Evolutionary conservation across 2,888 invertebrate species (phyloP).

Genomic region (Trichogramma dendrolimi): DNA sequence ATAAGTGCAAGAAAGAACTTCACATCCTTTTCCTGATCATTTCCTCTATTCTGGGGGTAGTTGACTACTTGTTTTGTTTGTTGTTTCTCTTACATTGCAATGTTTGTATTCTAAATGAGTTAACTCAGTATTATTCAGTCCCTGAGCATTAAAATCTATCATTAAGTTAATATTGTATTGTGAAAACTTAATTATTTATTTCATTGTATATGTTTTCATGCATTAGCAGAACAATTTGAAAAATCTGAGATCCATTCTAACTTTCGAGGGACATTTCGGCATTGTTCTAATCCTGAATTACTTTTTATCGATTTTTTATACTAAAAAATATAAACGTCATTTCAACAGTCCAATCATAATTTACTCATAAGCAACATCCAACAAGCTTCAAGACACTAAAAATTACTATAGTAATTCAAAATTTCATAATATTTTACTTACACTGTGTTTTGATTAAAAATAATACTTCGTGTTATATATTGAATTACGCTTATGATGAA

Average conservation of each 20-base stretch:
- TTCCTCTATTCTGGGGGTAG: conserved; percentile 52
- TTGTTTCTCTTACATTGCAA: conserved; percentile 33
- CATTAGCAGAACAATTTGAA: conserved; percentile 76
- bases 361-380: conserved; percentile 33
- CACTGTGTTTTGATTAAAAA: too few relatives aligned
- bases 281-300: conserved; percentile 88
- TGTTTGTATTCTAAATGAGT: conserved; percentile 57
- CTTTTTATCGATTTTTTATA: conserved; percentile 53
- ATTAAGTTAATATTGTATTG: conserved; percentile 1
- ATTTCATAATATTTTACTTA: too few relatives aligned
- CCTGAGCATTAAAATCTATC: conserved; percentile 32
- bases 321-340: conserved; percentile 35
- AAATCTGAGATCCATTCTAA: conserved; percentile 93
- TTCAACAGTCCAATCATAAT: conserved; percentile 37
- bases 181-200: neutral
- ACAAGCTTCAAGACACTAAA: too few relatives aligned
- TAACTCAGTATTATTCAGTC: conserved; percentile 55
- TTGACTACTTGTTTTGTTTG: conserved; percentile 32
- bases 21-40: conserved; percentile 55
- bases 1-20: neutral
- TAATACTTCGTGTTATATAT: too few relatives aligned
- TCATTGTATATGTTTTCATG: conserved; percentile 67
- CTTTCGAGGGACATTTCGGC: conserved; percentile 96
- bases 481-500: too few relatives aligned
- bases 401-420: too few relatives aligned